Evolutionary conservation across 2,113 vertebrate species (phyloP).

Genomic region (Stercorarius parasiticus): DNA sequence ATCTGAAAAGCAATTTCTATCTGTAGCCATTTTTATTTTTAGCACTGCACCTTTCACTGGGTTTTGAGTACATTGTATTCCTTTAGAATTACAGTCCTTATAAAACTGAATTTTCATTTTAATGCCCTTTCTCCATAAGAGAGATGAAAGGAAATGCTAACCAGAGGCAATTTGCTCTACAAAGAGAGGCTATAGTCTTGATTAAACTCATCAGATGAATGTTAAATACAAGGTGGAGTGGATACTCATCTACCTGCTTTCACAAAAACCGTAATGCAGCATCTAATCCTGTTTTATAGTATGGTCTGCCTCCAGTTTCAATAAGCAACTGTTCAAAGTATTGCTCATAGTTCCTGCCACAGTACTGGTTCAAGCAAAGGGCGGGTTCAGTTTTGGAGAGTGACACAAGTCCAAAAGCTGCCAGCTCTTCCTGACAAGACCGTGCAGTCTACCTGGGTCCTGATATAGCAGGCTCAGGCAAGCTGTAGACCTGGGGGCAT

Average conservation of each 20-base stretch:
- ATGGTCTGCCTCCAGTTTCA: neutral
- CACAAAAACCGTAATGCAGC: neutral
- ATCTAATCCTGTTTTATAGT: neutral
- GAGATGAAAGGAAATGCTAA: neutral
- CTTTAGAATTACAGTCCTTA: neutral
- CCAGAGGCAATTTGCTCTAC: neutral
- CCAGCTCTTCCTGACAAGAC: too few species aligned
- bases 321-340: neutral
- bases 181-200: neutral
- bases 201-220: neutral
- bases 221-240: neutral
- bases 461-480: neutral
- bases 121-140: neutral
- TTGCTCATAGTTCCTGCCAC: neutral
- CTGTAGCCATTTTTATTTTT: neutral
- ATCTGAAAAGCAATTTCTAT: neutral
- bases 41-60: neutral
- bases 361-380: too few species aligned
- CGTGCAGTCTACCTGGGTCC: fast-evolving
- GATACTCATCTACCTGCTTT: neutral
- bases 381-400: neutral
- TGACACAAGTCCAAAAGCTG: fast-evolving
- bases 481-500: neutral
- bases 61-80: neutral
- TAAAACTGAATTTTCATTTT: neutral